Percentiles rank a stretch among this genome's conserved stretches.
phyloP scores from a whole-genome alignment of 2,888 invertebrate species.

The Tetheella fluctuosa region DNA sequence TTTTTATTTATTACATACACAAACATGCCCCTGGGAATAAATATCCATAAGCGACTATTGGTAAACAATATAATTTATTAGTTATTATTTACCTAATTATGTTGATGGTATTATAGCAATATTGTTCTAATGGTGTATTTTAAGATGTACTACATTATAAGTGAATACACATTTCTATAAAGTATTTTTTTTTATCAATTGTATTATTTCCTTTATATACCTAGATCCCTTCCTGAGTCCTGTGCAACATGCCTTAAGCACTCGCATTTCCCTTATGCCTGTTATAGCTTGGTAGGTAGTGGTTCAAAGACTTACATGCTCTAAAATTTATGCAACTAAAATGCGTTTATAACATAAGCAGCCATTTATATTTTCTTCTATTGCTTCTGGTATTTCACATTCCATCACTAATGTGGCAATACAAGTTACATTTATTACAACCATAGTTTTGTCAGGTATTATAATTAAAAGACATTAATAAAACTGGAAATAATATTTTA shows the following conservation, averaged over 20 bases:
- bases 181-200: constrained; percentile 31
- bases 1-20: not conserved
- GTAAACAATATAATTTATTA: too few species aligned
- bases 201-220: constrained; percentile 18
- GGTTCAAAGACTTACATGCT: too few species aligned
- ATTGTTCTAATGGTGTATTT: constrained; percentile 22
- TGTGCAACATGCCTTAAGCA: not conserved
- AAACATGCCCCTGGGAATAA: not conserved
- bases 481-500: constrained; percentile 83
- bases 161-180: constrained; percentile 36
- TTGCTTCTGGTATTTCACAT: too few species aligned
- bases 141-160: constrained; percentile 37
- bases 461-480: constrained; percentile 54
- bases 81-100: not conserved
- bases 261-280: too few species aligned
- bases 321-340: too few species aligned
- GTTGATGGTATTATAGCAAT: not conserved
- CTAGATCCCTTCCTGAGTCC: constrained; percentile 5
- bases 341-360: too few species aligned
- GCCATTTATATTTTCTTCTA: too few species aligned
- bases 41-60: too few species aligned
- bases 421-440: not conserved
- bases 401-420: too few species aligned
- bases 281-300: too few species aligned
- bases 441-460: not conserved